Percentiles rank a stretch among this genome's conserved stretches.
Evolutionary conservation across 2,888 invertebrate genomes (phyloP).

Genomic region (Penaeus monodon): DNA sequence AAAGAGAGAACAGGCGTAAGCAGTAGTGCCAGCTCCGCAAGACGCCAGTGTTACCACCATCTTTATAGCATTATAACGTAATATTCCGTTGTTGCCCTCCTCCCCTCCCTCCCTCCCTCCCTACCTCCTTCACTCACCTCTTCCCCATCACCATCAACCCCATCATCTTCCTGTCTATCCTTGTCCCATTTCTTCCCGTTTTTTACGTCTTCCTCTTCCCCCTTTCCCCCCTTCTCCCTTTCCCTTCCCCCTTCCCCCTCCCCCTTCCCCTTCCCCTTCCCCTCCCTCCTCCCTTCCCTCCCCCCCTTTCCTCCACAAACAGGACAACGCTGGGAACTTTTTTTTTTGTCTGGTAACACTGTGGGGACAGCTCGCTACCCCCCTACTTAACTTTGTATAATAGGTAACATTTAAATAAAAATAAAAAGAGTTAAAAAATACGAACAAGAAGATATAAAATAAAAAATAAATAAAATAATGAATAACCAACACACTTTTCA

Average conservation of each 20-base stretch:
- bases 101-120: no score
- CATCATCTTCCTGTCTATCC: no score
- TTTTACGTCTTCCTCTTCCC: no score
- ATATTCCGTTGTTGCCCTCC: no score
- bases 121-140: no score
- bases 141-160: no score
- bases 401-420: constrained; percentile 56
- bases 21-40: no score
- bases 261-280: neutral
- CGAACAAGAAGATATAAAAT: constrained; percentile 19
- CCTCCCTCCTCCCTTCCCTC: neutral
- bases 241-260: neutral
- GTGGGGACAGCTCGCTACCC: constrained; percentile 39
- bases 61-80: no score
- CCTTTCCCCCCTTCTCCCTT: no score
- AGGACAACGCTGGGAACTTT: neutral
- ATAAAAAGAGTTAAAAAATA: neutral
- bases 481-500: constrained; percentile 46
- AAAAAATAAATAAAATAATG: constrained; percentile 30
- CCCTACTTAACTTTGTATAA: constrained; percentile 57
- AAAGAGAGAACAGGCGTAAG: no score
- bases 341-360: neutral
- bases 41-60: no score
- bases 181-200: no score
- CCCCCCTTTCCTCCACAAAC: neutral